A percentile compares a stretch with the other conserved stretches of the same genome.
phyloP scores from a whole-genome alignment of 2,797 vertebrate genomes.

The Gallinago stenura region DNA sequence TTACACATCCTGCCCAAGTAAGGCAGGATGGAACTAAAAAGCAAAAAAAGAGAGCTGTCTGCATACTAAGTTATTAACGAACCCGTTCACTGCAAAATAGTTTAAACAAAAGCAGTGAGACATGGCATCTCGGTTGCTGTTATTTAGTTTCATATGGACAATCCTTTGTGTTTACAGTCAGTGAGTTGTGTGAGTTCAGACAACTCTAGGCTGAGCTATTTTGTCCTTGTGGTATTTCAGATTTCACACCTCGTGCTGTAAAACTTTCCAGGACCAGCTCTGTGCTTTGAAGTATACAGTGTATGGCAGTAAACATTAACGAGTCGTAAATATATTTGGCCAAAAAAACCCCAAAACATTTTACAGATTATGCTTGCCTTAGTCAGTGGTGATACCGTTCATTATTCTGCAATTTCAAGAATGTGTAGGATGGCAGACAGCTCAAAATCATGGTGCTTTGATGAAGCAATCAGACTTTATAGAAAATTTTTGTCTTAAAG shows the following conservation, averaged over 20 bases:
- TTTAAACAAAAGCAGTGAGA: neutral
- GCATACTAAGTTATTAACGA: neutral
- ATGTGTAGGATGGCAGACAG: neutral
- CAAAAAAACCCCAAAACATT: neutral
- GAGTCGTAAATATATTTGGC: constrained; percentile 28
- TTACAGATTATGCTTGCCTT: neutral
- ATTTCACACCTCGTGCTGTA: constrained; percentile 63
- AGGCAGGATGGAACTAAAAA: neutral
- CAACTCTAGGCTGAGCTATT: neutral
- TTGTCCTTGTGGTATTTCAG: constrained; percentile 52
- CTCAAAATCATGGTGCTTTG: neutral
- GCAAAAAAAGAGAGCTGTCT: neutral
- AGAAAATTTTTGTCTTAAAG: constrained; percentile 8
- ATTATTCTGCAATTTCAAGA: constrained; percentile 49
- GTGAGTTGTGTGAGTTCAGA: neutral
- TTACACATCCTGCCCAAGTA: neutral
- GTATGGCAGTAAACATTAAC: constrained; percentile 4
- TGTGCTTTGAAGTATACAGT: constrained; percentile 45
- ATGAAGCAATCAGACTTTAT: neutral
- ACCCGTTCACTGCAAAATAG: neutral
- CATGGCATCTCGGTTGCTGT: neutral
- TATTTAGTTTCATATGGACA: neutral
- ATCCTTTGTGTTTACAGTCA: neutral
- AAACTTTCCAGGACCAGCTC: constrained; percentile 52
- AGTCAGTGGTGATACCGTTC: neutral